Percentiles rank a stretch among this genome's conserved stretches.
Evolutionary conservation across 2,113 vertebrate species (phyloP).

Genomic region (Semicossyphus pulcher): DNA sequence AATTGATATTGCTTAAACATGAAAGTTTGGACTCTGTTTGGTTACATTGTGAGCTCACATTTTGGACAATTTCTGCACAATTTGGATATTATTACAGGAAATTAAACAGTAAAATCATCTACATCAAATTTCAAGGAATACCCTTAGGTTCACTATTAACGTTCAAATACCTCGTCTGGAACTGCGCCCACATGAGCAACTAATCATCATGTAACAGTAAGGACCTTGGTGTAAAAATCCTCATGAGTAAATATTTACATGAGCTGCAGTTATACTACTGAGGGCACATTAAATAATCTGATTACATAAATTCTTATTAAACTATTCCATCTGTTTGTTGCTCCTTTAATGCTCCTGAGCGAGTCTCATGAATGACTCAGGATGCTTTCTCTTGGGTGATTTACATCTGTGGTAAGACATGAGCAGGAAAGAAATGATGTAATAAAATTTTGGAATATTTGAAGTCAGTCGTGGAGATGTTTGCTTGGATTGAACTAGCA

Average conservation of each 20-base stretch:
- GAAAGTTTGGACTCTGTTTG: background rate
- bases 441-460: background rate
- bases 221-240: background rate
- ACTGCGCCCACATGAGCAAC: background rate
- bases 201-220: background rate
- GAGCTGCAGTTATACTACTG: constrained; percentile 15
- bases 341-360: background rate
- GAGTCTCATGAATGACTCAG: background rate
- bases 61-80: background rate
- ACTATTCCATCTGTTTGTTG: background rate
- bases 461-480: background rate
- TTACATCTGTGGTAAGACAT: background rate
- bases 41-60: background rate
- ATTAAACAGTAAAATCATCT: no score
- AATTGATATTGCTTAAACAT: background rate
- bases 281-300: background rate
- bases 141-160: background rate
- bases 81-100: constrained; percentile 5
- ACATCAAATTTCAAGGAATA: background rate
- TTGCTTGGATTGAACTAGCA: background rate
- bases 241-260: constrained; percentile 4
- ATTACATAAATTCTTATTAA: background rate
- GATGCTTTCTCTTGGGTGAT: background rate
- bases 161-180: background rate
- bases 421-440: background rate